phyloP scores from a whole-genome alignment of 2,888 invertebrate species.

The Panorpa germanica region DNA sequence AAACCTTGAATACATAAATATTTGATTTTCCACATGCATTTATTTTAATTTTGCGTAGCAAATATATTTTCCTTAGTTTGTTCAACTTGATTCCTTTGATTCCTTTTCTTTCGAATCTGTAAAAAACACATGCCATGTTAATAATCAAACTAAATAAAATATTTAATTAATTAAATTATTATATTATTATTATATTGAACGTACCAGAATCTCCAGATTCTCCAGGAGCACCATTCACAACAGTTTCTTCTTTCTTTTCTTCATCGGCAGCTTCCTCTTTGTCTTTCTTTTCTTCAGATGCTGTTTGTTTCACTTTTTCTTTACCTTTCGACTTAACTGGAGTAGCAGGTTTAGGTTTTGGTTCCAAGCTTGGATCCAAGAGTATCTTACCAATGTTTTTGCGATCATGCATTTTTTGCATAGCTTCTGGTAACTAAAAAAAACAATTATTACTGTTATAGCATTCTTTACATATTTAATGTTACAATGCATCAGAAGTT shows the following conservation, averaged over 20 bases:
- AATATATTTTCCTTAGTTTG: no score
- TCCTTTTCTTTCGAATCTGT: no score
- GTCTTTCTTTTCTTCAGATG: slow-evolving; percentile 43
- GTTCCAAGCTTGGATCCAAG: slow-evolving; percentile 60
- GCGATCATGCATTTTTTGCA: slow-evolving; percentile 85
- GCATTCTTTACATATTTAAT: slow-evolving; percentile 2
- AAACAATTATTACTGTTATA: slow-evolving; percentile 8
- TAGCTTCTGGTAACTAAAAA: slow-evolving; percentile 60
- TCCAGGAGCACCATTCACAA: slow-evolving; percentile 18
- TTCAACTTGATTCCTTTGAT: no score
- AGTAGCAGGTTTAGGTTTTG: slow-evolving; percentile 61
- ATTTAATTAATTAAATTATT: no score
- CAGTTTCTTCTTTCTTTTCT: slow-evolving; percentile 29
- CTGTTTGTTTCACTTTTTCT: slow-evolving; percentile 51
- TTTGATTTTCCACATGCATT: no score
- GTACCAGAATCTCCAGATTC: no score
- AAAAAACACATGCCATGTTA: no score
- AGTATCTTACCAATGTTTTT: slow-evolving; percentile 81
- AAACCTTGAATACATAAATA: no score
- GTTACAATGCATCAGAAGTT: slow-evolving; percentile 1
- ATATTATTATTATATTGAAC: no score
- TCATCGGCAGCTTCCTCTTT: slow-evolving; percentile 32
- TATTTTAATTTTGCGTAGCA: no score
- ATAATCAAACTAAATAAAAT: no score
- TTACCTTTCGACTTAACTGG: slow-evolving; percentile 57